Evolutionary conservation across 1,140 invertebrate genomes (phyloP).

Genomic region (Ganaspis sp.): DNA sequence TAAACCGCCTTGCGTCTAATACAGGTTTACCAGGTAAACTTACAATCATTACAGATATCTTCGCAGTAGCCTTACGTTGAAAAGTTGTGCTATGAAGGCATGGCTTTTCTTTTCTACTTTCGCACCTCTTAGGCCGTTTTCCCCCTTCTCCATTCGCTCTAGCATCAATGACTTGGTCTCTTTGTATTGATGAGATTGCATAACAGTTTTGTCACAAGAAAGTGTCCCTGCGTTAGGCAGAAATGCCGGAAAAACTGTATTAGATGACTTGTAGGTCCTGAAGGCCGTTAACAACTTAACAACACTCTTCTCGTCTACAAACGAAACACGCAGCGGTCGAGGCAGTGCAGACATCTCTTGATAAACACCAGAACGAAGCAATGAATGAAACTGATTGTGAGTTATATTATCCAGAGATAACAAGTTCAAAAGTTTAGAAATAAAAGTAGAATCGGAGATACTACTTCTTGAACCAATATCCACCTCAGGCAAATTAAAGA

Average conservation of each 20-base stretch:
- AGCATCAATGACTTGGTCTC: not conserved
- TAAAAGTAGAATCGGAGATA: not conserved
- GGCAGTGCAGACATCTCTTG: not conserved
- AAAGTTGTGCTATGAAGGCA: no score
- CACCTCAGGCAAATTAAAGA: no score
- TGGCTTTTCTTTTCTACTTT: no score
- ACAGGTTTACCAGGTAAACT: no score
- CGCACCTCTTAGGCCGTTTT: no score
- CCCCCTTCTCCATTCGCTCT: no score
- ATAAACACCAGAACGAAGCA: not conserved
- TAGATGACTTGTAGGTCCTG: not conserved
- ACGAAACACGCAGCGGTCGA: not conserved
- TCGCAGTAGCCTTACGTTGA: no score
- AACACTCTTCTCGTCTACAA: not conserved
- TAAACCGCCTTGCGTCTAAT: no score
- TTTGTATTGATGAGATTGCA: not conserved
- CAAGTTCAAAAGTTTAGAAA: not conserved
- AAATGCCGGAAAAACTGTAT: not conserved
- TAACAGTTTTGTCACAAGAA: not conserved
- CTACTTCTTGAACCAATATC: no score
- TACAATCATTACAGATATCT: no score
- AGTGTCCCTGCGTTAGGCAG: not conserved
- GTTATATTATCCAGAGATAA: not conserved
- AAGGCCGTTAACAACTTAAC: not conserved
- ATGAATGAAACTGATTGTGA: not conserved